phyloP scores from a whole-genome alignment of 1,140 invertebrate species.

The Brachionus koreanus region DNA sequence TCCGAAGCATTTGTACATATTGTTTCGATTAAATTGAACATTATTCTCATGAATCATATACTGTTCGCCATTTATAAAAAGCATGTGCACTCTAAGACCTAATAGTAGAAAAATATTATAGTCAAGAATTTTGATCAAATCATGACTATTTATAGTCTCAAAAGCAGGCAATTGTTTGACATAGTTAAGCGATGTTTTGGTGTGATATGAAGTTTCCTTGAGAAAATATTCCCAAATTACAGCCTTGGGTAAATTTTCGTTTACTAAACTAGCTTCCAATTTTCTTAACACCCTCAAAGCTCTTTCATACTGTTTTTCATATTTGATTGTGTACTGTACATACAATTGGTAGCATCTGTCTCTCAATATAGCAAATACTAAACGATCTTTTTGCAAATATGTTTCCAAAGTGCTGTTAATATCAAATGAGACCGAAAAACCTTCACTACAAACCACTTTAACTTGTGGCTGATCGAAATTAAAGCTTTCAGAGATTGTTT shows the following conservation, averaged over 20 bases:
- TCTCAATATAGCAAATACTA: not conserved
- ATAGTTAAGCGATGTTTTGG: not conserved
- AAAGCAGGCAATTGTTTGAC: not conserved
- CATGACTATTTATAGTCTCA: not conserved
- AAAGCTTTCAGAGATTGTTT: not conserved
- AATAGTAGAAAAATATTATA: not conserved
- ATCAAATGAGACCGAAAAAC: not conserved
- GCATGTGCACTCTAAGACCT: not conserved
- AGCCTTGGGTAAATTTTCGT: not conserved
- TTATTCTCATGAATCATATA: not conserved
- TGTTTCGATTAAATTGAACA: constrained; percentile 16
- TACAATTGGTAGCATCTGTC: constrained; percentile 1
- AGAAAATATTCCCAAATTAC: not conserved
- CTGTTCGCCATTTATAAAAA: constrained; percentile 21
- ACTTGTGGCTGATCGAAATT: not conserved
- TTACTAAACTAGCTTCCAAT: not conserved
- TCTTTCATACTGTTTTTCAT: not conserved
- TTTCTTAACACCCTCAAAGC: not conserved
- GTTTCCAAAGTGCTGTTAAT: not conserved
- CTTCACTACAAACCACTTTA: not conserved
- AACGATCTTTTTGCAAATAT: not conserved
- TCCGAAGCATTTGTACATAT: not conserved
- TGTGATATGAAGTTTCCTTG: not conserved
- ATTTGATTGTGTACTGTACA: not conserved
- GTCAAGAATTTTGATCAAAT: not conserved